Evolutionary conservation across 2,113 vertebrate genomes (phyloP).

Genomic region (Megaleporinus macrocephalus): DNA sequence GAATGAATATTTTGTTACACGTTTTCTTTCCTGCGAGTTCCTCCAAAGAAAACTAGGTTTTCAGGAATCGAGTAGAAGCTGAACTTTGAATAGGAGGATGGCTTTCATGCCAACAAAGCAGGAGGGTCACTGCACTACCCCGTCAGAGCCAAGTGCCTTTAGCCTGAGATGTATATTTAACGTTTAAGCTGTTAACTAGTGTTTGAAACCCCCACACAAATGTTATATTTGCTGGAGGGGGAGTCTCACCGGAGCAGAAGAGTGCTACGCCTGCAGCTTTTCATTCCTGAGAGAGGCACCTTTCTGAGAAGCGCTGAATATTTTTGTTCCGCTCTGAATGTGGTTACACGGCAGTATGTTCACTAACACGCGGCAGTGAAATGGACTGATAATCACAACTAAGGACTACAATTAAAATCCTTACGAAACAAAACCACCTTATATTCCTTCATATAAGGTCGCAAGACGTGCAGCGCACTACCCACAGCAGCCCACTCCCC

Average conservation of each 20-base stretch:
- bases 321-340: conserved; percentile 3
- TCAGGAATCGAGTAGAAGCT: neutral
- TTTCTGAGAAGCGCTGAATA: neutral
- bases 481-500: too few species aligned
- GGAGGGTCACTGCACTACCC: neutral
- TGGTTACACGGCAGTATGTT: neutral
- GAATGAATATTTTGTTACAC: too few species aligned
- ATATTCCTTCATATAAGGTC: too few species aligned
- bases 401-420: too few species aligned
- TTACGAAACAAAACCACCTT: too few species aligned
- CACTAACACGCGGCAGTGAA: neutral
- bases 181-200: conserved; percentile 6
- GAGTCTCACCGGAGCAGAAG: conserved; percentile 9
- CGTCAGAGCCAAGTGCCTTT: neutral
- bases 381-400: too few species aligned
- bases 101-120: conserved; percentile 2
- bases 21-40: too few species aligned
- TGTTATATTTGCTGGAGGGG: conserved; percentile 5
- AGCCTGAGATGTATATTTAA: neutral
- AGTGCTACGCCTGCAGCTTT: conserved; percentile 25
- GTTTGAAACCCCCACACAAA: conserved; percentile 27
- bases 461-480: too few species aligned
- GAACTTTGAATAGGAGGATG: neutral
- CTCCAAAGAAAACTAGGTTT: neutral
- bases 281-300: conserved; percentile 23